Conservation (phyloP, 2,888 invertebrate genomes). For the Venusia cambrica region DNA sequence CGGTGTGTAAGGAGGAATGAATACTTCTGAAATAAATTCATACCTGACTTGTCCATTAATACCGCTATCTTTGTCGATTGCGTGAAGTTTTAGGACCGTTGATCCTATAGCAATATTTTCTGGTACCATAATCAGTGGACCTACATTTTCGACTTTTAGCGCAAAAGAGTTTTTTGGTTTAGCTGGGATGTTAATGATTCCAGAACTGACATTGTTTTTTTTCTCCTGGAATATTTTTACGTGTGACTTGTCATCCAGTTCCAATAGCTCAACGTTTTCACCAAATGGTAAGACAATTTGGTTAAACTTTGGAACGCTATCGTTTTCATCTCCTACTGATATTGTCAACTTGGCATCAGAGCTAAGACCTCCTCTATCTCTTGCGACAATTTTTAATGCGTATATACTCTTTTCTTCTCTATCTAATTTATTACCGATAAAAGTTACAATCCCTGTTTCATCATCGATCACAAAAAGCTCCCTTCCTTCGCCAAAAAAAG, state of each 20-base stretch:
- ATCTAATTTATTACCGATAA: constrained; percentile 83
- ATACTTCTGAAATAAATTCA: constrained; percentile 85
- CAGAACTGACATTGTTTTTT: constrained; percentile 48
- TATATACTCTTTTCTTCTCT: constrained; percentile 87
- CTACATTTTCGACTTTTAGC: constrained; percentile 48
- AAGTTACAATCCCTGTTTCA: constrained; percentile 82
- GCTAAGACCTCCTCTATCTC: constrained; percentile 87
- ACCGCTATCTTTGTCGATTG: constrained; percentile 87
- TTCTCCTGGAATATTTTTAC: constrained; percentile 70
- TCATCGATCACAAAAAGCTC: constrained; percentile 86
- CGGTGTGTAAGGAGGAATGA: constrained; percentile 77
- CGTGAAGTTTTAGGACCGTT: constrained; percentile 84
- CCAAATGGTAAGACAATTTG: constrained; percentile 86
- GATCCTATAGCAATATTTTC: constrained; percentile 87
- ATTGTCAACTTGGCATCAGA: constrained; percentile 88
- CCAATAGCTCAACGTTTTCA: constrained; percentile 84
- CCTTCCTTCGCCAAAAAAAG: constrained; percentile 87
- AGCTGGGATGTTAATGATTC: constrained; percentile 51
- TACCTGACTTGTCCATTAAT: constrained; percentile 87
- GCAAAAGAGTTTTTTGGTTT: constrained; percentile 66
- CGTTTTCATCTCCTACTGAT: constrained; percentile 89
- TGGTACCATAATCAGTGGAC: constrained; percentile 85
- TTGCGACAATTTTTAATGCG: constrained; percentile 86
- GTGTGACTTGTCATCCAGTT: constrained; percentile 78
- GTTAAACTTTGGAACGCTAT: constrained; percentile 87